These are phyloP conservation scores for Microhierax caerulescens DNA, from an alignment of 2,797 vertebrate genomes.

Conservation along the genomic window DNA sequence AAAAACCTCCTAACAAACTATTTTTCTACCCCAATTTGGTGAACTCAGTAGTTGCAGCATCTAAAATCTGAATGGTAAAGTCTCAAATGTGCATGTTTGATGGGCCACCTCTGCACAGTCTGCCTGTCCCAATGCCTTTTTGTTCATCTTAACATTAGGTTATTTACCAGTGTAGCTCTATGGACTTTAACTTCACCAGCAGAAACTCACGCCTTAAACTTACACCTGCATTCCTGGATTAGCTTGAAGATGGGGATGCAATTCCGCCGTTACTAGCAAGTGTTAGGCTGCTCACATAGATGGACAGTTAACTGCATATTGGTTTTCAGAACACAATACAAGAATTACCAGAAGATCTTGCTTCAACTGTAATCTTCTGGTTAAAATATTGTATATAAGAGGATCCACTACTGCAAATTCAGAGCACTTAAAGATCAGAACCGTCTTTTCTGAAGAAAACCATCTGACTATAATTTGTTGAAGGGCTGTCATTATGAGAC, in stretches of 20 bases:
- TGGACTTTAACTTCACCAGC: neutral
- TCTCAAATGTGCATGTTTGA: neutral
- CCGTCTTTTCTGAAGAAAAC: neutral
- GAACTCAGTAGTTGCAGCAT: neutral
- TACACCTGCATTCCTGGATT: neutral
- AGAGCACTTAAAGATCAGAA: neutral
- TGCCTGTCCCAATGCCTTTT: neutral
- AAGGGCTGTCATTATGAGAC: neutral
- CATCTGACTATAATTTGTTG: neutral
- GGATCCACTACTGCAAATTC: neutral
- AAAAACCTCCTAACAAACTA: neutral
- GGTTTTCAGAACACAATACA: neutral
- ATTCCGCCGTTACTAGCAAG: fast-evolving
- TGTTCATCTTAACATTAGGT: neutral
- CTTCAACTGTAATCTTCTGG: neutral
- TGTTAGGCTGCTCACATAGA: neutral
- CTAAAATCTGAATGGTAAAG: neutral
- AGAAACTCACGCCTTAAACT: neutral
- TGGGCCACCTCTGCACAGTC: neutral
- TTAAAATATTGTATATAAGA: neutral
- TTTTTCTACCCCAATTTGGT: neutral
- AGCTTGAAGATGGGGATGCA: neutral
- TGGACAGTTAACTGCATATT: neutral
- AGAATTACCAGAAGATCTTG: neutral
- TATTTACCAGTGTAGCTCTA: neutral